Base-by-base conservation (phyloP, 2,888 invertebrate species). In the Andrena dorsata region DNA sequence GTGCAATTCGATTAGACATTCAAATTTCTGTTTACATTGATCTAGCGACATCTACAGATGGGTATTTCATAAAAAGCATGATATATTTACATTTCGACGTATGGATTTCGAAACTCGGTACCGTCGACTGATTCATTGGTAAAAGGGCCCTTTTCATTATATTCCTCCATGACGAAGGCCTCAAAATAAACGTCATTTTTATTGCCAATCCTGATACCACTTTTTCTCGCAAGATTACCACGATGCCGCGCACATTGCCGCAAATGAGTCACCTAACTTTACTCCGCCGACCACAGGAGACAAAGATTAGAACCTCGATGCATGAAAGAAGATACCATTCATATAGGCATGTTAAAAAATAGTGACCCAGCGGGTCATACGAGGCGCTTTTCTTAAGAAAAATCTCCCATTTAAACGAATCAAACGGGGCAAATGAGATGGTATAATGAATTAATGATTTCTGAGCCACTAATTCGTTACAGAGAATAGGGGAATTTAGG, bases 81-180 rank as follows among this genome's bases (percentile, higher is more conserved):
- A 61, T 65, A 58, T 76, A 90, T 86, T 89, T 81, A 91, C 92
- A 82, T 85, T 86, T 89, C 26, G 90, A 86, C 13, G 88, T 86
- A 58, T 88, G 88, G 23, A 92, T 71, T 63, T 82, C 74, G 41
- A 84, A 79, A 80, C 85, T 86, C 56, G 69, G 65, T 51, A 61
- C 35, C 28, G 26, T 73, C 28, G 68, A 70, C n/a, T 79, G 51
- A 58, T 26, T 68, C 7, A 56, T 30, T 28, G 83, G 41, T 53
- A 76, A 66, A 70, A 63, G n/a, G 32, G 68, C 47, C 20, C n/a
- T 87, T 70, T 78, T 80, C 16, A 76, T 77, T n/a, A 66, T 23
- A 32, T 26, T 49, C 13, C 76, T 80, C 63, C 83, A 74, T n/a
- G 51, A 51, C 23, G 75, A 49, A 0, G 72, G 32, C 8, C 72